A percentile compares a stretch with the other conserved stretches of the same genome.
Conservation (phyloP, 1,140 invertebrate genomes). For the Neelides sp. region DNA sequence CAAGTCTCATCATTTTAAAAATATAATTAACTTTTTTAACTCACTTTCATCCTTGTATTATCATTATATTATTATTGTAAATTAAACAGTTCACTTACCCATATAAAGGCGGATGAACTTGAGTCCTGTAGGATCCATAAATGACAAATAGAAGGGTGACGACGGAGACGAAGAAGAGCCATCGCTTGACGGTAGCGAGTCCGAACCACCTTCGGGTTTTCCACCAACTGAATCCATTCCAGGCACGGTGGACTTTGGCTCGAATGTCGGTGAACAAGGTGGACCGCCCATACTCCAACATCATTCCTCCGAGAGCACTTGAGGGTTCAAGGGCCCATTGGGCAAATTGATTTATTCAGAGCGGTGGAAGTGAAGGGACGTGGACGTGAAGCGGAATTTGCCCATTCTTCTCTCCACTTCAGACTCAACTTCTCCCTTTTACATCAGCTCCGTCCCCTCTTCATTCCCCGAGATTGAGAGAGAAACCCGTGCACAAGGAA, state of each 20-base stretch:
- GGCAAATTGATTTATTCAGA: too few relatives aligned
- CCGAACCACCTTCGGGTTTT: constrained; percentile 18
- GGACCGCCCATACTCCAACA: not conserved
- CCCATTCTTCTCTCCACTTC: too few relatives aligned
- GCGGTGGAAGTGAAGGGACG: too few relatives aligned
- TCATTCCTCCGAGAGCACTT: not conserved
- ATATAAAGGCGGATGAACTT: constrained; percentile 21
- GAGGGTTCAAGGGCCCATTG: too few relatives aligned
- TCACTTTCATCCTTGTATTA: not conserved
- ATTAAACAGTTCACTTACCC: constrained; percentile 18
- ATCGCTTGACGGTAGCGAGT: constrained; percentile 26
- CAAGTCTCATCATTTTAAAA: not conserved
- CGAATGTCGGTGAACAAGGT: too few relatives aligned
- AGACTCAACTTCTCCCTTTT: too few relatives aligned
- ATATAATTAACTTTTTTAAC: not conserved
- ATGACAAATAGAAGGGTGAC: constrained; percentile 17
- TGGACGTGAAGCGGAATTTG: too few relatives aligned
- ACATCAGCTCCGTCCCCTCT: too few relatives aligned
- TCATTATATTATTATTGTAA: not conserved
- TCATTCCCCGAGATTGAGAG: too few relatives aligned
- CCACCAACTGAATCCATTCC: constrained; percentile 6
- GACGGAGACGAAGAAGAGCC: constrained; percentile 20
- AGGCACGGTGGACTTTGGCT: too few relatives aligned
- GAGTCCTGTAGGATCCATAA: constrained; percentile 23
- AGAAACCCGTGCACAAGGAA: too few relatives aligned